Conservation (phyloP, 2,888 invertebrate genomes). For the Nymphalis c-album region DNA sequence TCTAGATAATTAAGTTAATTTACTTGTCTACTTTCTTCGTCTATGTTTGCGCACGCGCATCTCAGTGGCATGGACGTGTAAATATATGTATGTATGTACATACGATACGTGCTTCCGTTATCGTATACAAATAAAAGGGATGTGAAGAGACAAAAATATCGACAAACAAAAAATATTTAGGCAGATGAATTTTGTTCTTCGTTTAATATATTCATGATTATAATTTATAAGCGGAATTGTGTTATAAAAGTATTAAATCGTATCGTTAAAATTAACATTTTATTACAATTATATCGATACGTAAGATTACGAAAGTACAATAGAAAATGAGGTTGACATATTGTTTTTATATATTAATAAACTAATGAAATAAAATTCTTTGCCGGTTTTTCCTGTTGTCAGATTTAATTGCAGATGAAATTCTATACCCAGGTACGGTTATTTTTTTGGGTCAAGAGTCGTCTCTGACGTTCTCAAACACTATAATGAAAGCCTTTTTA, state of each 20-base stretch:
- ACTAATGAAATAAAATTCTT: constrained; percentile 10
- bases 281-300: not conserved
- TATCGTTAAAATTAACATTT: not conserved
- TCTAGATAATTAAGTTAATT: constrained; percentile 2
- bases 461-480: not conserved
- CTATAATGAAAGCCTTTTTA: not conserved
- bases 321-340: constrained; percentile 3
- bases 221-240: not conserved
- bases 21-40: constrained; percentile 20
- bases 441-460: constrained; percentile 28
- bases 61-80: constrained; percentile 15
- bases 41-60: constrained; percentile 21
- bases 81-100: constrained; percentile 4
- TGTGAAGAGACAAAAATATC: not conserved
- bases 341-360: constrained; percentile 17
- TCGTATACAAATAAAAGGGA: constrained; percentile 16
- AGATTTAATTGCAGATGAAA: constrained; percentile 35
- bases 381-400: constrained; percentile 19
- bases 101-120: constrained; percentile 15
- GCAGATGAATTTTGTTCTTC: not conserved
- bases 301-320: not conserved
- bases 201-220: too few species aligned
- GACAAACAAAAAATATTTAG: not conserved
- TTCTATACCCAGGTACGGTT: constrained; percentile 17
- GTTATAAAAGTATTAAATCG: too few species aligned